These are phyloP conservation scores for Lasioglossum calceatum DNA, from an alignment of 2,888 invertebrate genomes.

Conservation along the genomic window DNA sequence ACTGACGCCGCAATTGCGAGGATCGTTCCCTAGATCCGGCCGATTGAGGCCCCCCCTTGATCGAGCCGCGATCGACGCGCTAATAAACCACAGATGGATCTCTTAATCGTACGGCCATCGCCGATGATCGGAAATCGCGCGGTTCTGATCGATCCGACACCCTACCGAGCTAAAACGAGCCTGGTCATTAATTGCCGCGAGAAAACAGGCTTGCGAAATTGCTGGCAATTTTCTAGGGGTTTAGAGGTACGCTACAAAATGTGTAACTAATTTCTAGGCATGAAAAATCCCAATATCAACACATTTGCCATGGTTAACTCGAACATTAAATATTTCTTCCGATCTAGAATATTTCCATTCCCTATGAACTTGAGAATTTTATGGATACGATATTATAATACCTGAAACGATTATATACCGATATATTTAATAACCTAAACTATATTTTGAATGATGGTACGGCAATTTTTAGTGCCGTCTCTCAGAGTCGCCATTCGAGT, in stretches of 20 bases:
- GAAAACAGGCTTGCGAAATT: not conserved
- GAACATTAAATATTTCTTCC: too few relatives aligned
- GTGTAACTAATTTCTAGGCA: too few relatives aligned
- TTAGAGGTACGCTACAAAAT: not conserved
- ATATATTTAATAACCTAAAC: too few relatives aligned
- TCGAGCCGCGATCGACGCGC: not conserved
- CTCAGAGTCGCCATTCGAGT: too few relatives aligned
- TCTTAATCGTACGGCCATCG: not conserved
- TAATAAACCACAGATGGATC: not conserved
- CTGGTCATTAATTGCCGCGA: not conserved
- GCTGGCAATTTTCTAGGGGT: not conserved
- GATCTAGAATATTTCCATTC: too few relatives aligned
- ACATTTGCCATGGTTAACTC: too few relatives aligned
- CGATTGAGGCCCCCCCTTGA: not conserved
- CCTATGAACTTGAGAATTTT: too few relatives aligned
- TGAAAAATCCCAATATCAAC: too few relatives aligned
- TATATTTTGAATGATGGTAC: too few relatives aligned
- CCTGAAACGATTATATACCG: too few relatives aligned
- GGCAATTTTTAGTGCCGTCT: too few relatives aligned
- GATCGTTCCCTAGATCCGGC: conserved; percentile 32
- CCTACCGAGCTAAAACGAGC: not conserved
- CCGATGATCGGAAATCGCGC: not conserved
- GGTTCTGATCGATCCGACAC: not conserved
- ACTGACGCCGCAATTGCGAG: conserved; percentile 51
- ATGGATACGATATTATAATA: too few relatives aligned